Evolutionary conservation across 2,113 vertebrate genomes (phyloP).

Genomic region (Bettongia penicillata): DNA sequence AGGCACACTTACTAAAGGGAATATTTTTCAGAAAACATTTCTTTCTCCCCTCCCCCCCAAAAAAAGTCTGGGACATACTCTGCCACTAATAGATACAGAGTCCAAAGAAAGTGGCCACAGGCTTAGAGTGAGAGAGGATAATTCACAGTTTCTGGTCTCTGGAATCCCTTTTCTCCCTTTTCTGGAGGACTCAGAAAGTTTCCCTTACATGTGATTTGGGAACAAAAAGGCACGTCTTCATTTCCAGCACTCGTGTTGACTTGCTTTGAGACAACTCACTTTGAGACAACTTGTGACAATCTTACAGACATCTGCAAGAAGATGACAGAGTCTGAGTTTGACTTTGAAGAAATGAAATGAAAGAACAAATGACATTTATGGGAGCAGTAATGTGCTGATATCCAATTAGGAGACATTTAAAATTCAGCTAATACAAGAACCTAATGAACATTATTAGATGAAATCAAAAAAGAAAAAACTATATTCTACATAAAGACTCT

Average conservation of each 20-base stretch:
- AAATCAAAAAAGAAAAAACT: background rate
- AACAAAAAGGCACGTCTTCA: background rate
- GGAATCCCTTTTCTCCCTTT: background rate
- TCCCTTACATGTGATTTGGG: background rate
- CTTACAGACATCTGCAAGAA: background rate
- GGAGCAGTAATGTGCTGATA: background rate
- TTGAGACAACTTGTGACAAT: background rate
- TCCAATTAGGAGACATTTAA: background rate
- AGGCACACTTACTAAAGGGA: background rate
- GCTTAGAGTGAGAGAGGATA: background rate
- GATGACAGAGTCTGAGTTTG: background rate
- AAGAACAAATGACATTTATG: background rate
- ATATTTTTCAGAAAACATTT: background rate
- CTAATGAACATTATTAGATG: background rate
- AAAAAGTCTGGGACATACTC: background rate
- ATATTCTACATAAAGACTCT: background rate
- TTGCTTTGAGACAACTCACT: background rate
- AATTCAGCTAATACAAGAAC: background rate
- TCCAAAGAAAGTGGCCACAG: background rate
- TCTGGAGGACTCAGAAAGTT: background rate
- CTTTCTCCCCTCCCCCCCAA: background rate
- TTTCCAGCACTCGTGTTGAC: background rate
- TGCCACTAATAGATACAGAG: background rate
- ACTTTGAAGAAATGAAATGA: background rate
- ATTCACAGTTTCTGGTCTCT: background rate